Evolutionary conservation across 2,888 invertebrate genomes (phyloP).

Genomic region (Ptilodon capucinus): DNA sequence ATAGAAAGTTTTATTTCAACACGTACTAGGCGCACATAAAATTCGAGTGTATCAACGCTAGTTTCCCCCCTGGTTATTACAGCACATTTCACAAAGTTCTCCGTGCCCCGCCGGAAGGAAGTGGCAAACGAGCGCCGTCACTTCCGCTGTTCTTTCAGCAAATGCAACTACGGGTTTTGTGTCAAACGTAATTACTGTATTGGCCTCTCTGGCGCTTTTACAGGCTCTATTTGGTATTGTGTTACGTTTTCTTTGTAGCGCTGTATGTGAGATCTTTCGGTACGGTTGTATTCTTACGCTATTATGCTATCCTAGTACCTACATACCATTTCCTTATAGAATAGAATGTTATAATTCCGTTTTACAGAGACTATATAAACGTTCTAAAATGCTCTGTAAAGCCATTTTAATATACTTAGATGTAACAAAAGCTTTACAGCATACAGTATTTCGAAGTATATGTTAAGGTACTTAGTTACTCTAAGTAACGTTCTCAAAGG

Average conservation of each 20-base stretch:
- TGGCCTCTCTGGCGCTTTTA: slow-evolving; percentile 26
- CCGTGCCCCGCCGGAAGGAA: slow-evolving; percentile 38
- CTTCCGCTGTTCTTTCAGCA: slow-evolving; percentile 47
- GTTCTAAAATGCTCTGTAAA: too few species aligned
- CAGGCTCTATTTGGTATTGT: slow-evolving; percentile 21
- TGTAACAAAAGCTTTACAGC: too few species aligned
- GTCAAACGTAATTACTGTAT: slow-evolving; percentile 49
- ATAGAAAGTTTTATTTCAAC: background rate
- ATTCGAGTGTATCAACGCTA: slow-evolving; percentile 18
- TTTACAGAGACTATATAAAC: too few species aligned
- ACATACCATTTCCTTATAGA: too few species aligned
- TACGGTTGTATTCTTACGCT: background rate
- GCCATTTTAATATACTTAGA: too few species aligned
- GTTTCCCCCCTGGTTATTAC: slow-evolving; percentile 28
- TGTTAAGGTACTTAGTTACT: too few species aligned
- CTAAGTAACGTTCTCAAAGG: too few species aligned
- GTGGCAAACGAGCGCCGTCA: slow-evolving; percentile 42
- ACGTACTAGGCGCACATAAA: slow-evolving; percentile 29
- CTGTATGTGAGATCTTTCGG: slow-evolving; percentile 26
- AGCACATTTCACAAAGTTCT: slow-evolving; percentile 25
- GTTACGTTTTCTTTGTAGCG: slow-evolving; percentile 26
- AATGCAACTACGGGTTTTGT: slow-evolving; percentile 49
- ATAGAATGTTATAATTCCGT: too few species aligned
- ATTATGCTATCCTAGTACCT: background rate
- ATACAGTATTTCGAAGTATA: too few species aligned